A percentile compares a stretch with the other conserved stretches of the same genome.
These are phyloP conservation scores for Protonemura montana DNA, from an alignment of 2,888 invertebrate species.

Conservation along the genomic window DNA sequence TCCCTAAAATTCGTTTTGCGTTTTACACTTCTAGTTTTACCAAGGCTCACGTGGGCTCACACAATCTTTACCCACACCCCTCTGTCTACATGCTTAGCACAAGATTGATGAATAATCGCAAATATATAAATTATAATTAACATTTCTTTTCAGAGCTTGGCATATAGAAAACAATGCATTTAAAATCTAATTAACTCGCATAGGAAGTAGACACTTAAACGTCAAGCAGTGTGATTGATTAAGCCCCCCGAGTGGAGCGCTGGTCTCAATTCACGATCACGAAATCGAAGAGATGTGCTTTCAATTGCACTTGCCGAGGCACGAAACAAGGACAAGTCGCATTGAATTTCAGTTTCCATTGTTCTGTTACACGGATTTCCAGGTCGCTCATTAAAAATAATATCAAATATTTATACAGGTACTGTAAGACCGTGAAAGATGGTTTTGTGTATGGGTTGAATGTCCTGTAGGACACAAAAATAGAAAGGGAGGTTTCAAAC, in stretches of 20 bases:
- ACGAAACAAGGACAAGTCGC: no score
- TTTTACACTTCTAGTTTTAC: no score
- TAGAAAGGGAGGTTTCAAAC: no score
- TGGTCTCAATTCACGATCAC: neutral
- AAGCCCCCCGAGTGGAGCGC: neutral
- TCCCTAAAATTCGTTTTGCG: no score
- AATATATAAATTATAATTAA: neutral
- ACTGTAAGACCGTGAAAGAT: no score
- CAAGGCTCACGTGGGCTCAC: no score
- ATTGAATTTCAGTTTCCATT: no score
- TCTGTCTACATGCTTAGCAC: neutral
- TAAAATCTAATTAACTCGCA: neutral
- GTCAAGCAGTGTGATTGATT: neutral
- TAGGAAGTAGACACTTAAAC: neutral
- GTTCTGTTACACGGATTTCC: no score
- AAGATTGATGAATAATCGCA: neutral
- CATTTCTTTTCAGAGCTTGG: neutral
- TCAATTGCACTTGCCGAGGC: neutral
- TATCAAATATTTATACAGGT: no score
- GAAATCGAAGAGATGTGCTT: neutral
- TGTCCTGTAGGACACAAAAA: no score
- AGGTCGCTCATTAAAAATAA: no score
- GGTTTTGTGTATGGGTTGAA: no score
- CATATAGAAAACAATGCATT: neutral
- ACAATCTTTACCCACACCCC: neutral